phyloP scores from a whole-genome alignment of 2,113 vertebrate genomes.

The Malurus cyaneus region DNA sequence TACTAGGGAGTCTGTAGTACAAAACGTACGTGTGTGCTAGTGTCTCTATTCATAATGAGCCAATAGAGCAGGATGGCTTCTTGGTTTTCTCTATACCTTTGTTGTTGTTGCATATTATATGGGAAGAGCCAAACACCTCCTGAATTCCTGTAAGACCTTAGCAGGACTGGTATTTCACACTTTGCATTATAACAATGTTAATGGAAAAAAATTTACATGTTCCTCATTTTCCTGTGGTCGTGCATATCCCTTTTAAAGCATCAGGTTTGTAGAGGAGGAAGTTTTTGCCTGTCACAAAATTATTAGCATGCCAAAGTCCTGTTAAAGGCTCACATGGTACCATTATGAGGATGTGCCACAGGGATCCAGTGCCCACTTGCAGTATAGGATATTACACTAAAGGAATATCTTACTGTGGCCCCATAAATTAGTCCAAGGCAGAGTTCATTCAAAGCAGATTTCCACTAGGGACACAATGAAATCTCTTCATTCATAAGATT shows the following conservation, averaged over 20 bases:
- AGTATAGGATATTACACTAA: neutral
- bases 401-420: neutral
- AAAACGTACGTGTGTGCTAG: neutral
- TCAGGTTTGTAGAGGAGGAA: neutral
- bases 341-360: neutral
- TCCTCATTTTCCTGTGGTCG: neutral
- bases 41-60: neutral
- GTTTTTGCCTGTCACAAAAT: neutral
- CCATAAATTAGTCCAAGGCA: neutral
- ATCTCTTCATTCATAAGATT: neutral
- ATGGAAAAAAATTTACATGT: neutral
- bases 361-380: neutral
- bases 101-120: neutral
- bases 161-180: neutral
- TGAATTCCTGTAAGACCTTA: neutral
- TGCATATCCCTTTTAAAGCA: neutral
- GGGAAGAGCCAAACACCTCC: neutral
- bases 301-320: neutral
- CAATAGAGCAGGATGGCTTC: fast-evolving
- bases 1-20: neutral
- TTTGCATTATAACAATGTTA: neutral
- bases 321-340: neutral
- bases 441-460: neutral
- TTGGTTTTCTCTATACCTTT: neutral
- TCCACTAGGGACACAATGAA: neutral